Conservation (phyloP, 2,797 vertebrate species). For the Protonibea diacanthus region DNA sequence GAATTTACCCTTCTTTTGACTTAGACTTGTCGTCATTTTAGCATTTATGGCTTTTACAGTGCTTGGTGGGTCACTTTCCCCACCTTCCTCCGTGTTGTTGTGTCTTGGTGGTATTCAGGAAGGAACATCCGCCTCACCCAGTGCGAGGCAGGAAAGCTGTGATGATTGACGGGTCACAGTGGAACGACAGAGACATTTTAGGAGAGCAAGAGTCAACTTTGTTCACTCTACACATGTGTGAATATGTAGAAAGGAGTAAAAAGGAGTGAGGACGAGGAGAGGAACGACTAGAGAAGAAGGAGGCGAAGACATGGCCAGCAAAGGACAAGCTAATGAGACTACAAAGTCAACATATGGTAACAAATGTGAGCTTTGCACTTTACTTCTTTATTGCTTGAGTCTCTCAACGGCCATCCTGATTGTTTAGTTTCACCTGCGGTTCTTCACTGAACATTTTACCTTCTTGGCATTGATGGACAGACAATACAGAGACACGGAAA, state of each 20-base stretch:
- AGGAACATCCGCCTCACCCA: conserved; percentile 48
- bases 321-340: conserved; percentile 21
- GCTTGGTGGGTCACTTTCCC: background rate
- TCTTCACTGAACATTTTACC: too few species aligned
- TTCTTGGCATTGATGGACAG: too few species aligned
- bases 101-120: conserved; percentile 56
- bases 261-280: conserved; percentile 8
- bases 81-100: conserved; percentile 42
- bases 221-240: background rate
- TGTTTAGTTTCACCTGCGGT: too few species aligned
- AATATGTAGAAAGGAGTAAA: background rate
- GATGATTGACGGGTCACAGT: conserved; percentile 43
- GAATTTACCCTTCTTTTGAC: too few species aligned
- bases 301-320: conserved; percentile 47
- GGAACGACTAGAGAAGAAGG: background rate
- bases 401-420: background rate
- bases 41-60: background rate
- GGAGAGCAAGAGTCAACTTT: background rate
- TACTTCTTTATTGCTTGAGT: background rate
- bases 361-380: conserved; percentile 14
- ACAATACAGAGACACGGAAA: too few species aligned
- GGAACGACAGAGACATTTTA: conserved; percentile 4
- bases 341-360: background rate
- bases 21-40: too few species aligned
- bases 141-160: conserved; percentile 47